Conservation (phyloP, 2,888 invertebrate species). For the Carpatolechia fugitivella region DNA sequence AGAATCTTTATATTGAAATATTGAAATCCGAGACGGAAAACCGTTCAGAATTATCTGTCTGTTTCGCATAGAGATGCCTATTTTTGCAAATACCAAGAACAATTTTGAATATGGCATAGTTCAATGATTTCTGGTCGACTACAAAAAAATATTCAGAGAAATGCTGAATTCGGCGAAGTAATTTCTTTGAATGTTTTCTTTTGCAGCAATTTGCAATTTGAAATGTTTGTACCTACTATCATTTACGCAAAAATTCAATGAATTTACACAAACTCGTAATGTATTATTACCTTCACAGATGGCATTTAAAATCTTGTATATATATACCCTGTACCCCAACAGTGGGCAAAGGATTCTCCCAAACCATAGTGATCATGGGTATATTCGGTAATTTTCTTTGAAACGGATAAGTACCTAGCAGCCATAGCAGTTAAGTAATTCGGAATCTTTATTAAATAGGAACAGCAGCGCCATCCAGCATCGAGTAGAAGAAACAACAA, state of each 20-base stretch:
- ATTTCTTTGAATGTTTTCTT: conserved; percentile 9
- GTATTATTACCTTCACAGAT: too few relatives aligned
- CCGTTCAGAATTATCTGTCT: conserved; percentile 47
- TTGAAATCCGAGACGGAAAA: conserved; percentile 61
- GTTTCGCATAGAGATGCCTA: conserved; percentile 41
- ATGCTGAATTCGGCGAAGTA: conserved; percentile 17
- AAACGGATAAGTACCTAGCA: too few relatives aligned
- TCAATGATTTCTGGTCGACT: conserved; percentile 37
- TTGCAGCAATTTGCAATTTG: neutral
- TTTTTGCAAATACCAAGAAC: conserved; percentile 28
- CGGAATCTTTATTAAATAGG: neutral
- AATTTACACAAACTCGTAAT: too few relatives aligned
- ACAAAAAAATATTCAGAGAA: conserved; percentile 41
- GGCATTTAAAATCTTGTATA: too few relatives aligned
- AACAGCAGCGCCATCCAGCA: conserved; percentile 54
- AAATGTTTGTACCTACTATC: neutral
- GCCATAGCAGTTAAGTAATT: too few relatives aligned
- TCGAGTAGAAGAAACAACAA: conserved; percentile 42
- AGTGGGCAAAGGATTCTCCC: too few relatives aligned
- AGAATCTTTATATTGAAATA: conserved; percentile 64
- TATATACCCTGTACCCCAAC: too few relatives aligned
- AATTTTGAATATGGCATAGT: conserved; percentile 28
- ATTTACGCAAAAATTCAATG: neutral
- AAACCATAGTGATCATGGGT: too few relatives aligned
- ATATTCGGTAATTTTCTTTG: too few relatives aligned